Evolutionary conservation across 2,888 invertebrate species (phyloP).

Genomic region (Agrilus cyanescens): DNA sequence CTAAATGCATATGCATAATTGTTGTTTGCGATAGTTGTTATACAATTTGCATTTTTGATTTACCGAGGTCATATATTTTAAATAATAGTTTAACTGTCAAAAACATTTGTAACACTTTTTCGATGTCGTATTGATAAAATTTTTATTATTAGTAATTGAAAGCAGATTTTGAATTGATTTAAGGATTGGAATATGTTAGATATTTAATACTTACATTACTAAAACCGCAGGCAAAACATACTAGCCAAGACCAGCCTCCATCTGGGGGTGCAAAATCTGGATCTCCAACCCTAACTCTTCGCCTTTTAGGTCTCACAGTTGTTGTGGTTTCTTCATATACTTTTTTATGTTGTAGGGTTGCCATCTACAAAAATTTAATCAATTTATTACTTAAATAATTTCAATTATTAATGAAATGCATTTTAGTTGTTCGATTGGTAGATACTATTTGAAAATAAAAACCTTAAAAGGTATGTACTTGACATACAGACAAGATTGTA

Average conservation of each 20-base stretch:
- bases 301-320: conserved; percentile 24
- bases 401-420: no score
- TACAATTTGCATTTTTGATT: neutral
- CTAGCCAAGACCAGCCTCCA: conserved; percentile 69
- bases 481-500: no score
- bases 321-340: neutral
- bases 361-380: no score
- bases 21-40: no score
- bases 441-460: no score
- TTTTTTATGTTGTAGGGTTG: no score
- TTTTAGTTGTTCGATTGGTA: no score
- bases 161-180: neutral
- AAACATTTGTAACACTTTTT: neutral
- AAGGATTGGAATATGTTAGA: neutral
- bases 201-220: conserved; percentile 50
- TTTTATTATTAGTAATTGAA: neutral
- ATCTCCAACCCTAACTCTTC: conserved; percentile 24
- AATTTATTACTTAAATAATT: no score
- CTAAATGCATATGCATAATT: no score
- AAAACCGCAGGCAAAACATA: conserved; percentile 57
- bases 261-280: conserved; percentile 56
- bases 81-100: conserved; percentile 1
- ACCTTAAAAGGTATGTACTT: no score
- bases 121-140: neutral
- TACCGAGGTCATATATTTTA: neutral